Base-by-base conservation (phyloP, 2,113 vertebrate genomes). In the Pontoporia blainvillei region DNA sequence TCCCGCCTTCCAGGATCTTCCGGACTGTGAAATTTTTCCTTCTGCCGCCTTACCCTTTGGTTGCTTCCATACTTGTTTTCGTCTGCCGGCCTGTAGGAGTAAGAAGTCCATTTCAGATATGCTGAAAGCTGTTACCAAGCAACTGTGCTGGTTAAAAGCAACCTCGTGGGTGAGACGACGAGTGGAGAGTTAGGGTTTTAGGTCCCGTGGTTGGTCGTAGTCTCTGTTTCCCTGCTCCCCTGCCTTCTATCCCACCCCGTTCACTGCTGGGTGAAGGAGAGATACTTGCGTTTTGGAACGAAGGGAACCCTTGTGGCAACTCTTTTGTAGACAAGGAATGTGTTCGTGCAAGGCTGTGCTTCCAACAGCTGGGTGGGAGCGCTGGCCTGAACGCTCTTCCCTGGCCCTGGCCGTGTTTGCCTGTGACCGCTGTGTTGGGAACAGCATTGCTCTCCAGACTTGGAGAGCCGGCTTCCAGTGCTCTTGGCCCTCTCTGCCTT, bases 321-420 rank as follows among this genome's bases (percentile, higher is more conserved):
- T 36, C 11, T n/a, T 41, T 39, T 73, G 82, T 4, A 36, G 39
- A 34, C 0, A 39, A 34, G 14, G 75, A 13, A 0, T n/a, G 72
- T 18, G 18, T 61, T 39, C 18, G 0, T 17, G 13, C 4, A 13
- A 21, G 66, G 81, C 1, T 9, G 1, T 3, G 8, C 36, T 15
- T 64, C n/a, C 27, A 9, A 6, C 54, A 17, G 61, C 4, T 36
- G 52, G 20, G 0, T 2, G 36, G 36, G 17, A 11, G 6, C 25
- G 6, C 21, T 27, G 39, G 23, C 85, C 14, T 0, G 1, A 6
- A 21, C 0, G 0, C 44, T 23, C 64, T 44, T 5, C 3, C 27
- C 27, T 61, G 61, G 29, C 3, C 27, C 27, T 61, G 61, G 29
- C 6, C n/a, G 1, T 25, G 6, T 8, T 13, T 36, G 27, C 61